Conservation (phyloP, 2,797 vertebrate species). For the Pachyuromys duprasi region DNA sequence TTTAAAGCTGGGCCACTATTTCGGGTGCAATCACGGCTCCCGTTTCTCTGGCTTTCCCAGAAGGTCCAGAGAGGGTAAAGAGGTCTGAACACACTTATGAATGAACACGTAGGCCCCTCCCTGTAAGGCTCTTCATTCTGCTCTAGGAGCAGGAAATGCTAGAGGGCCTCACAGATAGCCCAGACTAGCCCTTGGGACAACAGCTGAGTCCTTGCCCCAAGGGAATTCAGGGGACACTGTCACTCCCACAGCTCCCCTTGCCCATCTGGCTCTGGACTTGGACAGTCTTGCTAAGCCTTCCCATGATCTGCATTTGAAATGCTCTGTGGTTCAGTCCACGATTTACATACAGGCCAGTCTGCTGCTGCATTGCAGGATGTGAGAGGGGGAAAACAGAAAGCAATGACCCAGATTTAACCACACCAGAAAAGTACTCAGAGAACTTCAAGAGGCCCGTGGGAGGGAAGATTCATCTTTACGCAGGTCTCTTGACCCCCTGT, state of each 20-base stretch:
- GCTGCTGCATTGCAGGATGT: background rate
- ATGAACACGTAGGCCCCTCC: background rate
- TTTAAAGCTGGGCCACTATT: background rate
- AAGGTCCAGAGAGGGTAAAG: background rate
- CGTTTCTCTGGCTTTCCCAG: background rate
- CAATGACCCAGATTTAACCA: background rate
- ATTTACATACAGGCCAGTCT: background rate
- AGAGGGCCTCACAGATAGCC: background rate
- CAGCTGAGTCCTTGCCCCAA: background rate
- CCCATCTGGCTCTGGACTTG: background rate
- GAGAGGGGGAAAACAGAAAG: background rate
- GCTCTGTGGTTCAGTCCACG: conserved; percentile 7
- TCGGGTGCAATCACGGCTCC: background rate
- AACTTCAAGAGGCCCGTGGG: background rate
- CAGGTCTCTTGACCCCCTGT: background rate
- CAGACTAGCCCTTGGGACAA: background rate
- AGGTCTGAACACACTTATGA: background rate
- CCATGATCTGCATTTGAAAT: conserved; percentile 23
- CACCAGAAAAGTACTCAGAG: background rate
- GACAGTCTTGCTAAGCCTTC: conserved; percentile 24
- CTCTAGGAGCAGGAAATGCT: background rate
- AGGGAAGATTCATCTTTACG: conserved; percentile 7
- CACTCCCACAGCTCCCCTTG: background rate
- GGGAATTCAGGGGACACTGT: background rate
- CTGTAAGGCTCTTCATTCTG: background rate